phyloP scores from a whole-genome alignment of 2,888 invertebrate genomes.

The Parnassius smintheus region DNA sequence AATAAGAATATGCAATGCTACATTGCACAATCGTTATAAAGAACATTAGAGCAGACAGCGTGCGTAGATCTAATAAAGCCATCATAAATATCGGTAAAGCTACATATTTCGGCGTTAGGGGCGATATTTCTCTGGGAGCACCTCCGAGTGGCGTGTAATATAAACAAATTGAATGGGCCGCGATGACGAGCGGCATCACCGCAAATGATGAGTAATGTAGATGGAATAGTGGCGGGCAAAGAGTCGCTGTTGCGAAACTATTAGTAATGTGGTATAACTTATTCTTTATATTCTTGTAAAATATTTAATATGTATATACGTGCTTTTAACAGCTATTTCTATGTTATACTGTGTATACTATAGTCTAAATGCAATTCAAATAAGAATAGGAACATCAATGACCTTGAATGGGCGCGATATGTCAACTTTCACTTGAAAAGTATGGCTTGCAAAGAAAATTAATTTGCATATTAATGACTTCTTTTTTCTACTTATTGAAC shows the following conservation, averaged over 20 bases:
- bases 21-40: slow-evolving; percentile 46
- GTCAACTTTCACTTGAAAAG: no score
- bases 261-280: neutral
- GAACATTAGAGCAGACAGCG: slow-evolving; percentile 57
- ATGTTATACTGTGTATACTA: no score
- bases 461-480: no score
- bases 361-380: no score
- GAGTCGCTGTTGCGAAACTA: slow-evolving; percentile 16
- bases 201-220: slow-evolving; percentile 76
- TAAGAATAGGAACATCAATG: no score
- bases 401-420: no score
- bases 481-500: no score
- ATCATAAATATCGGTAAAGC: slow-evolving; percentile 72
- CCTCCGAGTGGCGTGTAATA: slow-evolving; percentile 77
- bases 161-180: slow-evolving; percentile 78
- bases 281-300: slow-evolving; percentile 1
- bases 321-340: no score
- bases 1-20: slow-evolving; percentile 9
- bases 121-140: slow-evolving; percentile 64
- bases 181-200: slow-evolving; percentile 65
- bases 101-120: slow-evolving; percentile 74
- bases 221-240: slow-evolving; percentile 28
- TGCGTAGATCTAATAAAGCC: slow-evolving; percentile 56
- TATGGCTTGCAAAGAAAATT: no score
- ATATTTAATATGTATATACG: neutral